phyloP scores from a whole-genome alignment of 1,140 invertebrate genomes.

The Drusus annulatus region DNA sequence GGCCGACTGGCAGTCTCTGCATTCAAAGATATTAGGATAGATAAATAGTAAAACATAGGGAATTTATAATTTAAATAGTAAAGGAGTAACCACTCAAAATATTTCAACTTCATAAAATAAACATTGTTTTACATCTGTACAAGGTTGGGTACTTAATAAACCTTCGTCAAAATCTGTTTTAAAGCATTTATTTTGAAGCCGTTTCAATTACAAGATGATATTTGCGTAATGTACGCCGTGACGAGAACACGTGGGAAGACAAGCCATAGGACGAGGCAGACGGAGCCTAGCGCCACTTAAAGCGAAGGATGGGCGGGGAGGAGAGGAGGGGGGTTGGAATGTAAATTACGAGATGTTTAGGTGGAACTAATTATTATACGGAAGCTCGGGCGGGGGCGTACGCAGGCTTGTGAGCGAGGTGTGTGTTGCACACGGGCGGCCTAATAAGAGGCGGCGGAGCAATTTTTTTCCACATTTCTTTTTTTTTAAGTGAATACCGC shows the following conservation, averaged over 20 bases:
- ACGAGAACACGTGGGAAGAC: background rate
- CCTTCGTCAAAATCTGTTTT: background rate
- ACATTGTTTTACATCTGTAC: background rate
- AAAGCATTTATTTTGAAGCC: background rate
- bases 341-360: conserved; percentile 19
- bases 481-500: no score
- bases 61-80: no score
- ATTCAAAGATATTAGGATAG: no score
- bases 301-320: no score
- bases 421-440: no score
- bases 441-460: no score
- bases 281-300: background rate
- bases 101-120: background rate
- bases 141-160: background rate
- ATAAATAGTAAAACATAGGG: no score
- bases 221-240: background rate
- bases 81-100: background rate
- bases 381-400: background rate
- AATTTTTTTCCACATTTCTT: no score
- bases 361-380: conserved; percentile 17
- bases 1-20: no score
- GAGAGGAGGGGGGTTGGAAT: background rate
- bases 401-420: background rate
- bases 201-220: background rate
- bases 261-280: no score